Conservation (phyloP, 2,113 vertebrate species). For the Notechis scutatus region DNA sequence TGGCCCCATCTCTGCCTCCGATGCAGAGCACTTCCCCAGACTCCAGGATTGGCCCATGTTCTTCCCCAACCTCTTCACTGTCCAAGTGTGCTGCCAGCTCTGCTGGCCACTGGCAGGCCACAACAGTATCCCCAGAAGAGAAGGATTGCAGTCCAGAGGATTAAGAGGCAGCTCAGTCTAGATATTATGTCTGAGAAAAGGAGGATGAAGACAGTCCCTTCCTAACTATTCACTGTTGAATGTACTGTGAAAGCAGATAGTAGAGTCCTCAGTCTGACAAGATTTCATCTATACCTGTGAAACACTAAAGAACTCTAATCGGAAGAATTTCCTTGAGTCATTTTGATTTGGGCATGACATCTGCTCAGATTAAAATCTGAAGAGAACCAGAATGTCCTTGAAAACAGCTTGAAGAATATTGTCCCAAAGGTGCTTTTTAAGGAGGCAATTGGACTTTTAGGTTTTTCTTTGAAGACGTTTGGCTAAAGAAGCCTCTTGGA, state of each 20-base stretch:
- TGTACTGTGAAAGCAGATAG: neutral
- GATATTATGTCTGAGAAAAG: neutral
- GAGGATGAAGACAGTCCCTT: neutral
- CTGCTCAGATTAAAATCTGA: neutral
- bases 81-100: too few relatives aligned
- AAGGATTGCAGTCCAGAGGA: neutral
- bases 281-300: neutral
- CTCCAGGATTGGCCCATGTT: too few relatives aligned
- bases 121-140: too few relatives aligned
- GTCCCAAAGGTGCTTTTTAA: neutral
- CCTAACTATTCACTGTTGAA: neutral
- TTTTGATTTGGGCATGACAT: neutral
- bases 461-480: too few relatives aligned
- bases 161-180: neutral
- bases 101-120: too few relatives aligned
- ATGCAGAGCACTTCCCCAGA: too few relatives aligned
- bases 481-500: too few relatives aligned
- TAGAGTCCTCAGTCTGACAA: neutral
- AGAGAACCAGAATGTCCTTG: neutral
- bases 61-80: too few relatives aligned
- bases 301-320: neutral
- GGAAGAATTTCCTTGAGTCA: neutral
- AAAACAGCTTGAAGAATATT: neutral
- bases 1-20: too few relatives aligned
- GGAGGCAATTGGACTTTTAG: too few relatives aligned